Evolutionary conservation across 2,797 vertebrate species (phyloP).

Genomic region (Hapalemur alaotrensis): DNA sequence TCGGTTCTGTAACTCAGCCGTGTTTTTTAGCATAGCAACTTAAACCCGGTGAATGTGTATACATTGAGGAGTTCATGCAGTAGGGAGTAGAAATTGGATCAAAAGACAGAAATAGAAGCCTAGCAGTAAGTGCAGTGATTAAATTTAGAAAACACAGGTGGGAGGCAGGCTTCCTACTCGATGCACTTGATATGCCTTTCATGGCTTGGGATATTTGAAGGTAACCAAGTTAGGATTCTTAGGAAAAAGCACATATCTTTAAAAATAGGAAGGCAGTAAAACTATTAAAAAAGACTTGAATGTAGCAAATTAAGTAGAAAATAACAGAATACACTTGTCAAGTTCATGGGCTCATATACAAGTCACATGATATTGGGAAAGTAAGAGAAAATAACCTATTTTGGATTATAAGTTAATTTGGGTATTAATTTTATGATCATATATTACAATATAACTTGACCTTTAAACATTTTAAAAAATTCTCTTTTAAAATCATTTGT

Average conservation of each 20-base stretch:
- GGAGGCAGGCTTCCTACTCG: neutral
- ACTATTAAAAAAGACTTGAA: neutral
- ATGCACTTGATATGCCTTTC: neutral
- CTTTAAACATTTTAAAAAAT: neutral
- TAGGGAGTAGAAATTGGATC: conserved; percentile 28
- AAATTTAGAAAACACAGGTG: conserved; percentile 50
- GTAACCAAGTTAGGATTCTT: neutral
- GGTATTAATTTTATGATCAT: neutral
- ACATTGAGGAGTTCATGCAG: neutral
- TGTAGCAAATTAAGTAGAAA: neutral
- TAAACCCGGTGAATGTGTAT: neutral
- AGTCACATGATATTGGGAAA: neutral
- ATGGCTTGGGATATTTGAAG: neutral
- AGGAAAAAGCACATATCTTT: neutral
- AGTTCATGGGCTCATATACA: neutral
- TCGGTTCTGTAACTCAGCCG: neutral
- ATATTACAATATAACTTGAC: neutral
- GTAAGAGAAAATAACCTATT: neutral
- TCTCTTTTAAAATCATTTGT: neutral
- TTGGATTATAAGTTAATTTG: neutral
- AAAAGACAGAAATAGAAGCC: conserved; percentile 36
- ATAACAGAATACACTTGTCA: neutral
- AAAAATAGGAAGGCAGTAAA: neutral
- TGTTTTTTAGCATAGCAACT: neutral
- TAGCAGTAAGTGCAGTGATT: conserved; percentile 27